Evolutionary conservation across 2,113 vertebrate genomes (phyloP).

Genomic region (Apodemus sylvaticus): DNA sequence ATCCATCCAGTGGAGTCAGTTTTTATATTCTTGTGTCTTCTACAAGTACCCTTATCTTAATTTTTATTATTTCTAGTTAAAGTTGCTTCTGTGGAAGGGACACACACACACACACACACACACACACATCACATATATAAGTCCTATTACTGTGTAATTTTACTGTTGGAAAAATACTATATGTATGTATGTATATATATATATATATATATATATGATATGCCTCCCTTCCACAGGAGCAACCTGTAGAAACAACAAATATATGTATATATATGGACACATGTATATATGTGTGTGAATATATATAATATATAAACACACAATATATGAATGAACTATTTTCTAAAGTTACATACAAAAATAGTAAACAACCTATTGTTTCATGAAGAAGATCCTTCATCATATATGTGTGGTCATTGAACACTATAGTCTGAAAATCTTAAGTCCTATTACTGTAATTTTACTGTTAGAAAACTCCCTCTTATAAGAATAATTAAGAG

Average conservation of each 20-base stretch:
- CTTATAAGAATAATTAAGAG: neutral
- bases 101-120: neutral
- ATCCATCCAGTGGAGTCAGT: neutral
- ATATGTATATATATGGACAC: too few relatives aligned
- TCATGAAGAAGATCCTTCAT: neutral
- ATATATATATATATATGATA: too few relatives aligned
- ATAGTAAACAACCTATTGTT: neutral
- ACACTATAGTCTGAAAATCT: neutral
- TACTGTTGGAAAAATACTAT: too few relatives aligned
- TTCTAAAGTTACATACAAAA: conserved; percentile 32
- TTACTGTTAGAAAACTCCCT: neutral
- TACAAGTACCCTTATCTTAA: neutral
- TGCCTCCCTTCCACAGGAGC: too few relatives aligned
- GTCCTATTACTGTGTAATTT: too few relatives aligned
- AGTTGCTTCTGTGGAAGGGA: neutral
- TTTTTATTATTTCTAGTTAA: conserved; percentile 17
- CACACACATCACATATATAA: neutral
- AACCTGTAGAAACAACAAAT: too few relatives aligned
- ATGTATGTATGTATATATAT: too few relatives aligned
- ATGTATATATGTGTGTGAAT: neutral
- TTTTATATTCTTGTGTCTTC: conserved; percentile 47
- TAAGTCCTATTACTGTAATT: neutral
- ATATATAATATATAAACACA: neutral
- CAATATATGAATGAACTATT: neutral
- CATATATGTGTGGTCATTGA: neutral